Conservation (phyloP, 2,888 invertebrate species). For the Lycocerus yunnanus region DNA sequence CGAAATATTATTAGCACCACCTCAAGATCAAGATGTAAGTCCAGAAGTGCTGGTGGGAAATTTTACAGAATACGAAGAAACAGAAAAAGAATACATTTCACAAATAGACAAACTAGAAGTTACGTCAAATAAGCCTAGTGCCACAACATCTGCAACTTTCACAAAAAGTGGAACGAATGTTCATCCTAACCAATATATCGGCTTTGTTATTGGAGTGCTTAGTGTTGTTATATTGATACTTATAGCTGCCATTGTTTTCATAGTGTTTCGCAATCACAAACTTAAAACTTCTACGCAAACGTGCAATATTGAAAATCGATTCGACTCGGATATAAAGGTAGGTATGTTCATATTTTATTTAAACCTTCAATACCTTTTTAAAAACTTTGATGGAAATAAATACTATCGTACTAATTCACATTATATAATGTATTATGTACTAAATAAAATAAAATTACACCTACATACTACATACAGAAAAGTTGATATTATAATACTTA, state of each 20-base stretch:
- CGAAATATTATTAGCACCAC: conserved; percentile 25
- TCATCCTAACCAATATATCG: conserved; percentile 65
- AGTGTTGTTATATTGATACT: conserved; percentile 74
- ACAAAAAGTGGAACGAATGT: conserved; percentile 53
- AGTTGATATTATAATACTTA: no score
- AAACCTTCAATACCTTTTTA: not conserved
- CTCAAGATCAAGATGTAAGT: conserved; percentile 34
- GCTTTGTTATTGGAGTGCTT: conserved; percentile 71
- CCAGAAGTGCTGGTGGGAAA: conserved; percentile 65
- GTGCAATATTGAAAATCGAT: conserved; percentile 53
- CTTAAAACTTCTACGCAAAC: conserved; percentile 54
- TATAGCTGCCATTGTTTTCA: conserved; percentile 70
- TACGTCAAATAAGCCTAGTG: conserved; percentile 61
- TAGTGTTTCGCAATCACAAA: conserved; percentile 68
- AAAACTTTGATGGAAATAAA: not conserved
- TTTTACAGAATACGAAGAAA: conserved; percentile 65
- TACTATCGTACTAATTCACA: no score
- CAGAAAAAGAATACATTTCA: conserved; percentile 66
- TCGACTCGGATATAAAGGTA: conserved; percentile 51
- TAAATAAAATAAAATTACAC: no score
- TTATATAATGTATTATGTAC: no score
- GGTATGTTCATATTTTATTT: conserved; percentile 9
- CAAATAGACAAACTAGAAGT: conserved; percentile 72
- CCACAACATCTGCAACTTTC: conserved; percentile 47
- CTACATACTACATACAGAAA: no score